Evolutionary conservation across 2,797 vertebrate genomes (phyloP).

Genomic region (Psittacula derbiana): DNA sequence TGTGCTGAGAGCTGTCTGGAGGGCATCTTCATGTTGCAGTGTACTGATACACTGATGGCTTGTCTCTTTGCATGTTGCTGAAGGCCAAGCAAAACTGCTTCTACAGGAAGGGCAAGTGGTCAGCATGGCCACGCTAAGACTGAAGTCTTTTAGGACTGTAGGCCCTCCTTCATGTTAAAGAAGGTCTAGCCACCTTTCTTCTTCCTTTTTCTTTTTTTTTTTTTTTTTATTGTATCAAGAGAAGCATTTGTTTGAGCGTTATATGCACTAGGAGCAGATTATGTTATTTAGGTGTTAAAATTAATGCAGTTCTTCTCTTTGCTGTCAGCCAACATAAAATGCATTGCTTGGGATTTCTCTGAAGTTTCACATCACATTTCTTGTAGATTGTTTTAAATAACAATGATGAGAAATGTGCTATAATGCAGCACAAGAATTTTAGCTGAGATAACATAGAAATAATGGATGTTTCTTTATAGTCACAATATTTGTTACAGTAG

Average conservation of each 20-base stretch:
- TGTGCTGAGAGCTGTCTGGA: not conserved
- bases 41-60: not conserved
- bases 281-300: not conserved
- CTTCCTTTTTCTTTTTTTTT: too few species aligned
- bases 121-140: not conserved
- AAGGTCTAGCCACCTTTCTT: not conserved
- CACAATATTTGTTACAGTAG: slow-evolving; percentile 1
- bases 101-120: not conserved
- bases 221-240: not conserved
- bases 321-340: not conserved
- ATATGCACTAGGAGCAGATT: not conserved
- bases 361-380: not conserved
- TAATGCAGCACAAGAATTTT: slow-evolving; percentile 21
- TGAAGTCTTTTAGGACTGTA: not conserved
- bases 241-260: not conserved
- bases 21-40: not conserved
- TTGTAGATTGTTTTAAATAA: slow-evolving; percentile 31
- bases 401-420: not conserved
- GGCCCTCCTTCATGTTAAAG: not conserved
- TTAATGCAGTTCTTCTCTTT: not conserved
- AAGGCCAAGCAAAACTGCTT: not conserved
- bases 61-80: not conserved
- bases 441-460: slow-evolving; percentile 29
- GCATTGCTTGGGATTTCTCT: not conserved
- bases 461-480: slow-evolving; percentile 5